These are phyloP conservation scores for Apantesis nais DNA, from an alignment of 2,888 invertebrate genomes.

Conservation along the genomic window DNA sequence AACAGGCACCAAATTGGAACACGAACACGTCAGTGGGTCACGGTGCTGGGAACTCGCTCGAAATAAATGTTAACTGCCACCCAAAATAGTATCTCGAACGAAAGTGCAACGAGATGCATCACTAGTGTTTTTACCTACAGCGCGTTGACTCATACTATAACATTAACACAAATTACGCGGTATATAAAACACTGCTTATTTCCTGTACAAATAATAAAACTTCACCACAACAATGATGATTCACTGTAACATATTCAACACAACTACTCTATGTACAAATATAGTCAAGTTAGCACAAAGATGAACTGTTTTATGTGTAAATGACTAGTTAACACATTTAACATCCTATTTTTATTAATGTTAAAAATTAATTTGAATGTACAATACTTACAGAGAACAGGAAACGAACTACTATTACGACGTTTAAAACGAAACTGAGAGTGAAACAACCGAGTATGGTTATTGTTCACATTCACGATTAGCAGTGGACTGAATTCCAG, in stretches of 20 bases:
- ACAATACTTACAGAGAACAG: slow-evolving; percentile 28
- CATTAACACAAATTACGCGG: slow-evolving; percentile 16
- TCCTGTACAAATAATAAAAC: slow-evolving; percentile 19
- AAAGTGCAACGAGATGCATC: slow-evolving; percentile 59
- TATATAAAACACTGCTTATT: slow-evolving; percentile 12
- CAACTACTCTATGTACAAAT: not conserved
- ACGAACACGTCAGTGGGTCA: slow-evolving; percentile 77
- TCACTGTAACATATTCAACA: slow-evolving; percentile 28
- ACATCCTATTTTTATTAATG: slow-evolving; percentile 24
- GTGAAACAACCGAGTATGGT: slow-evolving; percentile 50
- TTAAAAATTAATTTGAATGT: slow-evolving; percentile 20
- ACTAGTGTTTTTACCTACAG: slow-evolving; percentile 22
- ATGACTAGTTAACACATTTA: slow-evolving; percentile 24
- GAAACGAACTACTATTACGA: slow-evolving; percentile 34
- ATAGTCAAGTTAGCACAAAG: slow-evolving; percentile 14
- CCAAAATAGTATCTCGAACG: slow-evolving; percentile 65
- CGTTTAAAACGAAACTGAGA: slow-evolving; percentile 65
- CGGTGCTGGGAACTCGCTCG: slow-evolving; percentile 66
- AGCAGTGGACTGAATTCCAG: slow-evolving; percentile 67
- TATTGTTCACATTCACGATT: slow-evolving; percentile 63
- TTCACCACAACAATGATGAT: slow-evolving; percentile 31
- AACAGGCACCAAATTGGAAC: slow-evolving; percentile 65
- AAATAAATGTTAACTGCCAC: slow-evolving; percentile 70
- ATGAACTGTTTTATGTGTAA: slow-evolving; percentile 22
- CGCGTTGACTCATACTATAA: slow-evolving; percentile 17